phyloP scores from a whole-genome alignment of 2,797 vertebrate genomes.

The Geotrypetes seraphini region DNA sequence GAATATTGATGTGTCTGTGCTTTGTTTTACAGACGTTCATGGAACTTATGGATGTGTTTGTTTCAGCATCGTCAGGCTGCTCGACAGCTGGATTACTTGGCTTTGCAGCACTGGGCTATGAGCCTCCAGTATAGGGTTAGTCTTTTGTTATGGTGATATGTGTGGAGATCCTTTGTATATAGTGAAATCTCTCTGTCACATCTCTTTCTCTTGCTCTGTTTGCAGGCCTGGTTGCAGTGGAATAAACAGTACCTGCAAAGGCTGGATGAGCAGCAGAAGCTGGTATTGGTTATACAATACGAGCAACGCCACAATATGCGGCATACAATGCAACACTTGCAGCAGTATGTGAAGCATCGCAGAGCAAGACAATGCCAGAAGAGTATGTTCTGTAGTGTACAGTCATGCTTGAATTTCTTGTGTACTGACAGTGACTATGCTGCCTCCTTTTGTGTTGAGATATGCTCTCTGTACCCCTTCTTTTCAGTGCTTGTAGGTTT shows the following conservation, averaged over 20 bases:
- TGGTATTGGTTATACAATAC: constrained; percentile 44
- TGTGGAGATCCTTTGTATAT: not conserved
- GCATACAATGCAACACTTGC: constrained; percentile 56
- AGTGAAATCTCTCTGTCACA: not conserved
- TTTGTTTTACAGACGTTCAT: constrained; percentile 31
- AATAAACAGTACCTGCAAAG: constrained; percentile 33
- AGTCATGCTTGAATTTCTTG: too few species aligned
- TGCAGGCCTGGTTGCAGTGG: constrained; percentile 74
- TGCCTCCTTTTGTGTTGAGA: too few species aligned
- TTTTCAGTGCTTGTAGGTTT: too few species aligned
- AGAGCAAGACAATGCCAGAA: constrained; percentile 44
- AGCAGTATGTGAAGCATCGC: constrained; percentile 32
- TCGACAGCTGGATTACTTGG: constrained; percentile 31
- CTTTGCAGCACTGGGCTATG: constrained; percentile 45
- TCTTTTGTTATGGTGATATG: too few species aligned
- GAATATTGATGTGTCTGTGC: not conserved
- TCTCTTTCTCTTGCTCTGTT: not conserved
- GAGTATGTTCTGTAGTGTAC: constrained; percentile 44
- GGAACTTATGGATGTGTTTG: constrained; percentile 39
- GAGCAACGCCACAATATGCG: constrained; percentile 30
- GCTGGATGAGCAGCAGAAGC: constrained; percentile 41
- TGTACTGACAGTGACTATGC: too few species aligned
- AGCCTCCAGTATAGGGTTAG: constrained; percentile 60
- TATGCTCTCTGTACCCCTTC: too few species aligned
- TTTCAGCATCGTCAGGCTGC: not conserved